Evolutionary conservation across 2,113 vertebrate species (phyloP).

Genomic region (Sinocyclocheilus anophthalmus): DNA sequence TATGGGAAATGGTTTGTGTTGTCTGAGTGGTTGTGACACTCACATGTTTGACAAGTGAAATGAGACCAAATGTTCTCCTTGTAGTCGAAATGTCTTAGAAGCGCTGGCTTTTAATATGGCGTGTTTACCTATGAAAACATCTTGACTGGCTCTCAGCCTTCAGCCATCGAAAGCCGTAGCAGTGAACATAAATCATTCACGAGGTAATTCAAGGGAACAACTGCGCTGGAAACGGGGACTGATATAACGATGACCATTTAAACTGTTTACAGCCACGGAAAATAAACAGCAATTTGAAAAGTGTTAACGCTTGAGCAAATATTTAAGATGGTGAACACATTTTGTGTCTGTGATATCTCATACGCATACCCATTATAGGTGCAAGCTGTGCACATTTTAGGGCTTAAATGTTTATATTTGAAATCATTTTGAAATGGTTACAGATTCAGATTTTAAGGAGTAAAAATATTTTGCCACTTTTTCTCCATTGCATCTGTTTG

Average conservation of each 20-base stretch:
- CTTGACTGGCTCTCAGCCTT: slow-evolving; percentile 60
- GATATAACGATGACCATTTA: neutral
- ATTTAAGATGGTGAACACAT: neutral
- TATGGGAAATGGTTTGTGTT: slow-evolving; percentile 88
- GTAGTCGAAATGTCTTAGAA: slow-evolving; percentile 70
- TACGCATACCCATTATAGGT: neutral
- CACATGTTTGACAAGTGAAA: slow-evolving; percentile 86
- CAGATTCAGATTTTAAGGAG: neutral
- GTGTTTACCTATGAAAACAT: slow-evolving; percentile 74
- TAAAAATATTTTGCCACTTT: neutral
- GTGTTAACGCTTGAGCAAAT: neutral
- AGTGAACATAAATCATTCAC: slow-evolving; percentile 80
- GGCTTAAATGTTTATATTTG: too few relatives aligned
- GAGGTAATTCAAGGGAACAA: slow-evolving; percentile 75
- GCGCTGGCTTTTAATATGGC: slow-evolving; percentile 75
- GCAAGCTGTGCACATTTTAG: too few relatives aligned
- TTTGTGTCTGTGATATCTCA: neutral
- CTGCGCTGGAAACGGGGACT: slow-evolving; percentile 47
- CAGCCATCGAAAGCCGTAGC: slow-evolving; percentile 21
- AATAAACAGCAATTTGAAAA: neutral
- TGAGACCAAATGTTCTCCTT: slow-evolving; percentile 75
- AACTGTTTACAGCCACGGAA: slow-evolving; percentile 10
- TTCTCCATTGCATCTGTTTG: neutral
- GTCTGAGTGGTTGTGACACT: slow-evolving; percentile 76
- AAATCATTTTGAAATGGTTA: neutral